phyloP scores from a whole-genome alignment of 2,888 invertebrate genomes.

The Conistra vaccinii region DNA sequence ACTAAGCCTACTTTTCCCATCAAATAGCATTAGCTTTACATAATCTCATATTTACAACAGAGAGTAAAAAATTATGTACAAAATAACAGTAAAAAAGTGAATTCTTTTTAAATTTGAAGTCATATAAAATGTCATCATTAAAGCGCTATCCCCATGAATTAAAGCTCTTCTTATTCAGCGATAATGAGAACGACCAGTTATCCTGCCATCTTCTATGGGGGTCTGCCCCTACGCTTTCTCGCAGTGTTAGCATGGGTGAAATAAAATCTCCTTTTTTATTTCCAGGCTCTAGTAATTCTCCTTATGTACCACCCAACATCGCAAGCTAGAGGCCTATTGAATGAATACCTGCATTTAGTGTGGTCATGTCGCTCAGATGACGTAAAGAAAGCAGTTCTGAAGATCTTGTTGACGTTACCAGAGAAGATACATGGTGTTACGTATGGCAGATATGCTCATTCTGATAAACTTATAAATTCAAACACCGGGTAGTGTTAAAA shows the following conservation, averaged over 20 bases:
- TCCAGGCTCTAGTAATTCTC: conserved; percentile 82
- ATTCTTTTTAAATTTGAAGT: neutral
- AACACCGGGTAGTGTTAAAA: neutral
- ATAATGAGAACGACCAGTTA: too few species aligned
- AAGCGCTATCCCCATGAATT: neutral
- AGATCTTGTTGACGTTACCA: conserved; percentile 78
- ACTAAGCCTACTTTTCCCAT: neutral
- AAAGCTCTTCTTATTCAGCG: too few species aligned
- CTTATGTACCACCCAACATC: conserved; percentile 85
- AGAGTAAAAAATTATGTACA: neutral
- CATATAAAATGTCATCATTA: neutral
- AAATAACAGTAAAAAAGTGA: neutral
- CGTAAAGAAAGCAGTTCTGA: conserved; percentile 83
- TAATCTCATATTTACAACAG: neutral
- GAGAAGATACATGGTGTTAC: conserved; percentile 71
- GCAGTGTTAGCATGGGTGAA: neutral
- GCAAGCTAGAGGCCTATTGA: conserved; percentile 75
- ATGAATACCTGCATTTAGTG: conserved; percentile 84
- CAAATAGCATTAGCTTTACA: neutral
- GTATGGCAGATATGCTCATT: conserved; percentile 33
- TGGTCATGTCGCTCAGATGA: conserved; percentile 79
- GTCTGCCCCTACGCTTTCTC: neutral
- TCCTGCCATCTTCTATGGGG: neutral
- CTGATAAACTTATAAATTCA: neutral
- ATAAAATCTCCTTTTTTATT: conserved; percentile 41